Conservation (phyloP, 2,888 invertebrate species). For the Drosophila glabriapex region DNA sequence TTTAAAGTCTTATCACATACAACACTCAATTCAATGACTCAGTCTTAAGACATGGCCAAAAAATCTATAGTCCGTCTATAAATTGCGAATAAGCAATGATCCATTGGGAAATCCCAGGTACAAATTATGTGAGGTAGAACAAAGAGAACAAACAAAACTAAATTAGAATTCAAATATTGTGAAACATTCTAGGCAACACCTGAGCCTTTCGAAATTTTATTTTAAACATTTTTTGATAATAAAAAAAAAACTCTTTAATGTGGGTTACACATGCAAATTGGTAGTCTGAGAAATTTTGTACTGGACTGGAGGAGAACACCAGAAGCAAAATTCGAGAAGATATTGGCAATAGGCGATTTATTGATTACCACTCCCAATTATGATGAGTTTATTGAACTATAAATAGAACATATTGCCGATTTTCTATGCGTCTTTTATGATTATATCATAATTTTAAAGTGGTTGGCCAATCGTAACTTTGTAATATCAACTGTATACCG, state of each 20-base stretch:
- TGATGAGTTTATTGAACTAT: slow-evolving; percentile 56
- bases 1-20: slow-evolving; percentile 47
- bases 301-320: slow-evolving; percentile 20
- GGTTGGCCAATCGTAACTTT: slow-evolving; percentile 9
- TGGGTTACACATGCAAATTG: slow-evolving; percentile 50
- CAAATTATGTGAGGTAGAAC: slow-evolving; percentile 42
- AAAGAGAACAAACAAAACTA: slow-evolving; percentile 13
- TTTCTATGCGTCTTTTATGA: slow-evolving; percentile 16
- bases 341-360: slow-evolving; percentile 1
- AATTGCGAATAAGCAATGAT: slow-evolving; percentile 60
- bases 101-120: slow-evolving; percentile 56
- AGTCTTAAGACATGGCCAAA: slow-evolving; percentile 13
- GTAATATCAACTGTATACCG: slow-evolving; percentile 3
- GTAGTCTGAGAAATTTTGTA: slow-evolving; percentile 26
- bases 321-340: neutral
- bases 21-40: slow-evolving; percentile 28
- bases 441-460: slow-evolving; percentile 56
- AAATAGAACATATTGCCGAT: slow-evolving; percentile 1
- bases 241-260: slow-evolving; percentile 8
- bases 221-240: neutral
- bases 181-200: slow-evolving; percentile 24
- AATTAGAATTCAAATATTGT: slow-evolving; percentile 15
- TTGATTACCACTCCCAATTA: slow-evolving; percentile 35
- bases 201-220: neutral
- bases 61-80: slow-evolving; percentile 60